phyloP scores from a whole-genome alignment of 2,888 invertebrate species.

The Epistrophe eligans region DNA sequence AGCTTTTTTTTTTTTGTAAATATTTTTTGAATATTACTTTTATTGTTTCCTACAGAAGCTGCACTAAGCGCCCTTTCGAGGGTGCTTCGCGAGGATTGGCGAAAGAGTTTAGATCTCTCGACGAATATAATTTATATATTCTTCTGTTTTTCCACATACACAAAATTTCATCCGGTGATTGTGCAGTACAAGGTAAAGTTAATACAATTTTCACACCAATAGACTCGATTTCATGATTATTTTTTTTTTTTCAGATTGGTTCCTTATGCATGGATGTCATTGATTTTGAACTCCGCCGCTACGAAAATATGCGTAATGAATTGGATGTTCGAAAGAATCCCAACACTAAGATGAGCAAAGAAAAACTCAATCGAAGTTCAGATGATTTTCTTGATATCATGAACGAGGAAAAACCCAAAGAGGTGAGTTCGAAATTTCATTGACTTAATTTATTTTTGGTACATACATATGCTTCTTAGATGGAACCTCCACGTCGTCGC shows the following conservation, averaged over 20 bases:
- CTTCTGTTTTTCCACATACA: slow-evolving; percentile 98
- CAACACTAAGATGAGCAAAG: slow-evolving; percentile 81
- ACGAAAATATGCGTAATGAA: slow-evolving; percentile 95
- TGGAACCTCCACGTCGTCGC: slow-evolving; percentile 88
- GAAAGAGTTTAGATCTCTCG: slow-evolving; percentile 96
- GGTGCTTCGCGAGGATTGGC: slow-evolving; percentile 98
- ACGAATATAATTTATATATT: slow-evolving; percentile 98
- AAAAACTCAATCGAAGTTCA: slow-evolving; percentile 82
- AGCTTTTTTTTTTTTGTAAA: background rate
- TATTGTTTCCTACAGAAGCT: slow-evolving; percentile 88
- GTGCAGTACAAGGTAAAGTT: slow-evolving; percentile 94
- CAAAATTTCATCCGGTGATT: slow-evolving; percentile 96
- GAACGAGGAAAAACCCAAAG: slow-evolving; percentile 84
- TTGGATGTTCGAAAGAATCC: slow-evolving; percentile 85
- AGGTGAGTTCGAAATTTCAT: slow-evolving; percentile 78
- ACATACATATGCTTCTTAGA: slow-evolving; percentile 78
- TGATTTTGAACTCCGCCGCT: slow-evolving; percentile 96
- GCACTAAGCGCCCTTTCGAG: slow-evolving; percentile 97
- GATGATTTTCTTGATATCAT: slow-evolving; percentile 83
- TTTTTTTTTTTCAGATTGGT: slow-evolving; percentile 88
- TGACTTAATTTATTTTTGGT: background rate
- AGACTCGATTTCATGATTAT: background rate
- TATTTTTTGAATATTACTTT: background rate
- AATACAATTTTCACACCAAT: background rate
- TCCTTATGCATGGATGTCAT: slow-evolving; percentile 98